A percentile compares a stretch with the other conserved stretches of the same genome.
These are phyloP conservation scores for Apistogramma diplotaenia DNA, from an alignment of 2,113 vertebrate species.

Conservation along the genomic window DNA sequence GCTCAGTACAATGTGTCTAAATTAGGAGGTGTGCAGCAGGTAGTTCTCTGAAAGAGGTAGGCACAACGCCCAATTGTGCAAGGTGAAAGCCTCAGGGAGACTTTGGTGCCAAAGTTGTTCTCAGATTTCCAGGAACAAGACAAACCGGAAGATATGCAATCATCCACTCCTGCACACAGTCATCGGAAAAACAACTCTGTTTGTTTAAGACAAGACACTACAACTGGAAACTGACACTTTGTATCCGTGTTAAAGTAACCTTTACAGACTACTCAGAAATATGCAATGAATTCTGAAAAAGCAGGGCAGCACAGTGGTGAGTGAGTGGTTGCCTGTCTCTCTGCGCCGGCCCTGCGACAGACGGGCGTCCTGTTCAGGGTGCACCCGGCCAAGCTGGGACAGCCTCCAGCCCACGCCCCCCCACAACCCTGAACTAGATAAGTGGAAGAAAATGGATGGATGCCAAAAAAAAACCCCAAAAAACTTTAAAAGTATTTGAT, in stretches of 20 bases:
- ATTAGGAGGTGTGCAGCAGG: slow-evolving; percentile 49
- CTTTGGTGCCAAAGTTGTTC: slow-evolving; percentile 10
- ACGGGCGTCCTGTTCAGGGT: too few relatives aligned
- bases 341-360: too few relatives aligned
- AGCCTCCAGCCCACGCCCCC: too few relatives aligned
- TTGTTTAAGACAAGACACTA: neutral
- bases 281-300: neutral
- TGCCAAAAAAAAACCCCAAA: neutral
- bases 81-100: slow-evolving; percentile 31
- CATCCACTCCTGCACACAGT: neutral
- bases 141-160: slow-evolving; percentile 14
- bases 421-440: too few relatives aligned
- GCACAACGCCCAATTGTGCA: slow-evolving; percentile 45
- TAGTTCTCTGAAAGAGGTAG: slow-evolving; percentile 34
- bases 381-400: too few relatives aligned
- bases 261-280: neutral
- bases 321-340: too few relatives aligned
- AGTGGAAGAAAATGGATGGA: too few relatives aligned
- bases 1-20: slow-evolving; percentile 1
- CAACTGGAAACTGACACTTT: neutral
- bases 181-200: neutral
- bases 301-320: too few relatives aligned
- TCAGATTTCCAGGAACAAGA: slow-evolving; percentile 49
- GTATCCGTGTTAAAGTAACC: neutral
- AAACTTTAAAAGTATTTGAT: neutral